Evolutionary conservation across 2,888 invertebrate genomes (phyloP).

Genomic region (Luffia ferchaultella): DNA sequence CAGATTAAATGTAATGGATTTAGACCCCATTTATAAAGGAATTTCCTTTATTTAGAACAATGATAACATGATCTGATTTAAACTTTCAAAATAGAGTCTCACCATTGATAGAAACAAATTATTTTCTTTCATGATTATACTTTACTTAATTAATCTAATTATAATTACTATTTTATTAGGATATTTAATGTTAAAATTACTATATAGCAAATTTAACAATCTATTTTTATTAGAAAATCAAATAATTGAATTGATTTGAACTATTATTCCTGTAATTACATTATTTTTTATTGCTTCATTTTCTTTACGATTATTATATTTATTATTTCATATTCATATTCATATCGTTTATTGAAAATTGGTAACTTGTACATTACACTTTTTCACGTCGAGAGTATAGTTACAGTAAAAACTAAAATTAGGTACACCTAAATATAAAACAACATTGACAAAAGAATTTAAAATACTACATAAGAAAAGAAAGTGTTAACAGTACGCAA

Average conservation of each 20-base stretch:
- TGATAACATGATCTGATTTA: slow-evolving; percentile 66
- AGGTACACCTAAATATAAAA: too few relatives aligned
- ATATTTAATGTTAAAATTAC: slow-evolving; percentile 62
- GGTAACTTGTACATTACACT: too few relatives aligned
- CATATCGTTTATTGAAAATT: too few relatives aligned
- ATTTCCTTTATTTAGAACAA: slow-evolving; percentile 67
- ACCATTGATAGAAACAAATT: slow-evolving; percentile 72
- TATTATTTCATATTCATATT: too few relatives aligned
- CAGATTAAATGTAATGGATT: slow-evolving; percentile 67
- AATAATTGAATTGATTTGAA: slow-evolving; percentile 72
- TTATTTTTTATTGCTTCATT: slow-evolving; percentile 71
- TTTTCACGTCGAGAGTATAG: too few relatives aligned
- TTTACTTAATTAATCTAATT: slow-evolving; percentile 65
- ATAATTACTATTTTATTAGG: slow-evolving; percentile 69
- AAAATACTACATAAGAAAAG: too few relatives aligned
- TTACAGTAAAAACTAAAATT: too few relatives aligned
- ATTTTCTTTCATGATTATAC: slow-evolving; percentile 71
- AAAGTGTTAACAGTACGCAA: too few relatives aligned
- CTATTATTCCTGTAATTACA: slow-evolving; percentile 66
- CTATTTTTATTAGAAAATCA: slow-evolving; percentile 66
- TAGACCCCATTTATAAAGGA: slow-evolving; percentile 73
- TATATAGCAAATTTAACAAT: slow-evolving; percentile 65
- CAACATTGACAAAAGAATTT: too few relatives aligned
- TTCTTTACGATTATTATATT: slow-evolving; percentile 66
- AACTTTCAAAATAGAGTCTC: slow-evolving; percentile 69